These are phyloP conservation scores for Ceyx cyanopectus DNA, from an alignment of 2,113 vertebrate species.

Conservation along the genomic window DNA sequence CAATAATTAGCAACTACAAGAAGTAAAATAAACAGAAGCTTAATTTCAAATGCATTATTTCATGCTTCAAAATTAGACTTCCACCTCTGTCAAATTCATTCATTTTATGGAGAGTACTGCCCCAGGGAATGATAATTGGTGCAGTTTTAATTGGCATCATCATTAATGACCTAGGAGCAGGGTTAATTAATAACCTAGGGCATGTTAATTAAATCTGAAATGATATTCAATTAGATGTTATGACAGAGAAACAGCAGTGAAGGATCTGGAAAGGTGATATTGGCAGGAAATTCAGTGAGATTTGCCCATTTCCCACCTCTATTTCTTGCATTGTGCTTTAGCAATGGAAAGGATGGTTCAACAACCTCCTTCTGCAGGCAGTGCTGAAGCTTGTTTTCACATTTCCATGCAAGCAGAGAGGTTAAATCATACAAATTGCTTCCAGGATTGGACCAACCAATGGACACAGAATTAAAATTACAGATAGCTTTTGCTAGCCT, in stretches of 20 bases:
- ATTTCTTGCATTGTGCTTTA: neutral
- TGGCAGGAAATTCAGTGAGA: neutral
- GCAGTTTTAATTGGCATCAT: conserved; percentile 9
- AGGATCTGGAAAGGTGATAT: neutral
- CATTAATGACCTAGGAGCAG: conserved; percentile 18
- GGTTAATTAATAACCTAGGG: neutral
- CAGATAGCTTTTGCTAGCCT: neutral
- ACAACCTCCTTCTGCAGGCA: neutral
- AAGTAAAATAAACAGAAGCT: neutral
- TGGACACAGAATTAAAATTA: neutral
- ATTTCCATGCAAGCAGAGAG: neutral
- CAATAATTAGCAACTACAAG: conserved; percentile 91
- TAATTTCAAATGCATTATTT: conserved; percentile 14
- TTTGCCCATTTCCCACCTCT: neutral
- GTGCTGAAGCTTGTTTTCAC: neutral
- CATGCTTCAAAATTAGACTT: neutral
- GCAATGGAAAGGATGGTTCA: neutral
- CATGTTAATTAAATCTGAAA: conserved; percentile 39
- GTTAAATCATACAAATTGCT: neutral
- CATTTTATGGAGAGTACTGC: neutral
- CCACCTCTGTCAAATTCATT: neutral
- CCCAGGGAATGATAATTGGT: neutral
- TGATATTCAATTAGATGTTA: neutral
- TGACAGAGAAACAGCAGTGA: neutral
- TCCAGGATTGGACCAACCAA: neutral